Base-by-base conservation (phyloP, 2,888 invertebrate species). In the Drosophila meridiana region DNA sequence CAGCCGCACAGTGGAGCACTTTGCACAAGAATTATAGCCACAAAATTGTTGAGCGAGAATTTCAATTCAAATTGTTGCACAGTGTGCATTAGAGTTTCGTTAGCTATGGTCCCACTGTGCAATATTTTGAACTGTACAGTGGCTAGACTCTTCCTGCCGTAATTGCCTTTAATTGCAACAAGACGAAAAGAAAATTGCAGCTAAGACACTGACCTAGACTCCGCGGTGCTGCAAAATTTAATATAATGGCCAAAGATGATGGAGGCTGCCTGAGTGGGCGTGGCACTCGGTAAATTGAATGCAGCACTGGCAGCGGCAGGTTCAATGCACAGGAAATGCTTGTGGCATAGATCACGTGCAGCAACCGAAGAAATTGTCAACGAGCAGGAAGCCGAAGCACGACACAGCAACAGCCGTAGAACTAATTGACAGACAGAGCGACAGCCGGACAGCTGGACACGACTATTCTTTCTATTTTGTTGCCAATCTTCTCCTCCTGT, bases 131-230 rank as follows among this genome's bases (percentile, higher is more conserved):
- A 8, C 53, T 26, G 20, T 0, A 62, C 30, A n/a, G 11, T 32
- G 53, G 60, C 71, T 52, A 36, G 61, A 69, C 66, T 76, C 69
- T 83, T 81, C 80, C 80, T 80, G 80, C 47, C 63, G 71, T 89
- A 92, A 92, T 92, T 92, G 84, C 87, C 80, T 82, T 84, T 92
- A 92, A 92, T 92, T 92, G 89, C 88, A 71, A 75, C 69, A 79
- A 72, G 82, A 52, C 84, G 56, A 70, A 70, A 61, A 47, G 69
- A 58, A 83, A 89, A 88, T 84, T 89, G 83, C 90, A 71, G 86
- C 90, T 78, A 87, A 91, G 91, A 89, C 91, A 91, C 88, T 91
- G 89, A 91, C 89, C 89, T 87, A 89, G 89, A 89, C 91, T 89
- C 74, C 66, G 69, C 63, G 56, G 74, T 73, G 77, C 67, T 76